phyloP scores from a whole-genome alignment of 2,888 invertebrate species.

The Callosobruchus maculatus region DNA sequence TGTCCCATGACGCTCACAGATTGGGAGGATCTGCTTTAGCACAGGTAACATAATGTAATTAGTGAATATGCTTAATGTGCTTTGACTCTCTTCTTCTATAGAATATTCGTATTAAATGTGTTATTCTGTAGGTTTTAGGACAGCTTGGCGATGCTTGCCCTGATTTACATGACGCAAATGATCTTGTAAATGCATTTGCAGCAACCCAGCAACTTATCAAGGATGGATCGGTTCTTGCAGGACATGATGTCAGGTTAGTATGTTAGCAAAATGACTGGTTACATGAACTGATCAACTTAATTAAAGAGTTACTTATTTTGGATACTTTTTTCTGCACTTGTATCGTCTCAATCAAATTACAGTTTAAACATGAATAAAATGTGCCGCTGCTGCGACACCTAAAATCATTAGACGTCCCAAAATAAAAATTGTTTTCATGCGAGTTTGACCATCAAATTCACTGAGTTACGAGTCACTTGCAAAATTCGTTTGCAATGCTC shows the following conservation, averaged over 20 bases:
- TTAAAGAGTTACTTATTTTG: no score
- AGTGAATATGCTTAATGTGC: no score
- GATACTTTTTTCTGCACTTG: no score
- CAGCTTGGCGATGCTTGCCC: conserved; percentile 68
- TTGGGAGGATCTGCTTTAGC: conserved; percentile 91
- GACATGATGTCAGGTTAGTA: conserved; percentile 72
- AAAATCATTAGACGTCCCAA: no score
- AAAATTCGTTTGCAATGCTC: no score
- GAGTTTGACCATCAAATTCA: no score
- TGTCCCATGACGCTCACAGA: conserved; percentile 69
- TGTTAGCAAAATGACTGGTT: neutral
- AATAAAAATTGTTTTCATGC: no score
- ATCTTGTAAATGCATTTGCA: conserved; percentile 73
- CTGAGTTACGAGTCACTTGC: no score
- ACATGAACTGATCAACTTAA: no score
- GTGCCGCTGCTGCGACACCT: no score
- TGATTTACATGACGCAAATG: conserved; percentile 69
- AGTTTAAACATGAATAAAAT: no score
- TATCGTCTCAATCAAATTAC: no score
- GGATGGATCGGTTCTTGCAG: conserved; percentile 69
- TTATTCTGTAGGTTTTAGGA: conserved; percentile 50
- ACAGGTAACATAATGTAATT: conserved; percentile 60
- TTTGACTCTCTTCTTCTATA: neutral
- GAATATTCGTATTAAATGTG: neutral
- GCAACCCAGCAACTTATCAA: conserved; percentile 80